Evolutionary conservation across 2,797 vertebrate species (phyloP).

Genomic region (Furcifer pardalis): DNA sequence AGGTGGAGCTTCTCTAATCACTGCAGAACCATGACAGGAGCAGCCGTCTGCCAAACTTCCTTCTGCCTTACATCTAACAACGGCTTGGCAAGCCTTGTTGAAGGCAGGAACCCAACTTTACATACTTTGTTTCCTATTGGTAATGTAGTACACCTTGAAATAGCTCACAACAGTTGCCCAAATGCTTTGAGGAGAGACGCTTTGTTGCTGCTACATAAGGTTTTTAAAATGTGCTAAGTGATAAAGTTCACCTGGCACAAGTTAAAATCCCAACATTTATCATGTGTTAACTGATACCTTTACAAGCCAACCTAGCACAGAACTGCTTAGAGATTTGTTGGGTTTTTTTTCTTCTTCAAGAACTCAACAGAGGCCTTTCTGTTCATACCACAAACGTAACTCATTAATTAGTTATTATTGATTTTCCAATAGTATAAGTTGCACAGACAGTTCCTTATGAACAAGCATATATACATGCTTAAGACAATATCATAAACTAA

Average conservation of each 20-base stretch:
- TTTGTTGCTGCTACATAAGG: neutral
- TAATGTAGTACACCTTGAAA: neutral
- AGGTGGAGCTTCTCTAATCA: slow-evolving; percentile 1
- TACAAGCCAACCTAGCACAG: slow-evolving; percentile 28
- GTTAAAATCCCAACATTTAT: slow-evolving; percentile 33
- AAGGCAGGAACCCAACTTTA: neutral
- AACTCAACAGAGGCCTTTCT: slow-evolving; percentile 13
- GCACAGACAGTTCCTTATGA: neutral
- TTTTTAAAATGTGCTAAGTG: slow-evolving; percentile 24
- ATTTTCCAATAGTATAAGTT: accelerated
- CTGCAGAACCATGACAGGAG: neutral
- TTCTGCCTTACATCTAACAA: neutral
- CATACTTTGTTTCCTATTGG: neutral
- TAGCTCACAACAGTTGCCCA: neutral
- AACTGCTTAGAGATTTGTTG: slow-evolving; percentile 42
- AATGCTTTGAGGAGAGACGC: neutral
- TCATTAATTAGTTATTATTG: slow-evolving; percentile 20
- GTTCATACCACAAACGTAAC: slow-evolving; percentile 7
- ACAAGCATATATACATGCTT: neutral
- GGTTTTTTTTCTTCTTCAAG: slow-evolving; percentile 44
- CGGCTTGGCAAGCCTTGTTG: neutral
- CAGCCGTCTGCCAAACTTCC: slow-evolving; percentile 18
- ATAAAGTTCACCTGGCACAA: slow-evolving; percentile 32
- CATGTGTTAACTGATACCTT: slow-evolving; percentile 17
- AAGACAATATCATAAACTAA: neutral